Conservation (phyloP, 2,113 vertebrate genomes). For the Australoheros scitulus region DNA sequence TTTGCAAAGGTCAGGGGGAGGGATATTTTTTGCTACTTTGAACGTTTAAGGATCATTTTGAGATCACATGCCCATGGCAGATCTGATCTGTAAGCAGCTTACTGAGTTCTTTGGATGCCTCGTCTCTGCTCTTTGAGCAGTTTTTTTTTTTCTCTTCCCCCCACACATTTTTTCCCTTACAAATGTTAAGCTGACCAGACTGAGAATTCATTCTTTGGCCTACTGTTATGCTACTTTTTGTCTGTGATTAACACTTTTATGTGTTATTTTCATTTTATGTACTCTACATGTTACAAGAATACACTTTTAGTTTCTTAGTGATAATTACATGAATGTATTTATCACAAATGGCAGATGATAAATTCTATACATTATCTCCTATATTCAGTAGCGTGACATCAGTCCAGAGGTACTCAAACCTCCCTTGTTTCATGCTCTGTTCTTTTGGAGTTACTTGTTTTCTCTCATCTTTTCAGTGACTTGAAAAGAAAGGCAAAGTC, state of each 20-base stretch:
- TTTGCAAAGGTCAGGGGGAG: slow-evolving; percentile 70
- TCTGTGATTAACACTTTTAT: neutral
- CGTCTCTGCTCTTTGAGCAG: slow-evolving; percentile 66
- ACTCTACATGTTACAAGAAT: neutral
- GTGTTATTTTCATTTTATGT: neutral
- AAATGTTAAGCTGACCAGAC: slow-evolving; percentile 38
- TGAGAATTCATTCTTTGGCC: slow-evolving; percentile 22
- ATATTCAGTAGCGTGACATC: neutral
- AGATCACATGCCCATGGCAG: slow-evolving; percentile 79
- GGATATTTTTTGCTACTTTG: slow-evolving; percentile 78
- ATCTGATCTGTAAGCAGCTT: slow-evolving; percentile 82
- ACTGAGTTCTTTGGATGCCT: slow-evolving; percentile 83
- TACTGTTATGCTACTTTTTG: neutral
- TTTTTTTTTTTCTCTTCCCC: slow-evolving; percentile 44
- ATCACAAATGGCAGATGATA: neutral
- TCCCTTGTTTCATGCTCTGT: neutral
- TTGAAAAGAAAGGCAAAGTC: slow-evolving; percentile 85
- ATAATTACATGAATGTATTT: neutral
- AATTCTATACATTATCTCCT: neutral
- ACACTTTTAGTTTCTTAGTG: neutral
- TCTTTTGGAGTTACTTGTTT: neutral
- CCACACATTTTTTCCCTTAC: slow-evolving; percentile 43
- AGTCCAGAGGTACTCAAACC: neutral
- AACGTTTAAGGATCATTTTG: slow-evolving; percentile 77
- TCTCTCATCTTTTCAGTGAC: slow-evolving; percentile 83